Percentiles rank a stretch among this genome's conserved stretches.
phyloP scores from a whole-genome alignment of 2,797 vertebrate genomes.

The Esox masquinongy region DNA sequence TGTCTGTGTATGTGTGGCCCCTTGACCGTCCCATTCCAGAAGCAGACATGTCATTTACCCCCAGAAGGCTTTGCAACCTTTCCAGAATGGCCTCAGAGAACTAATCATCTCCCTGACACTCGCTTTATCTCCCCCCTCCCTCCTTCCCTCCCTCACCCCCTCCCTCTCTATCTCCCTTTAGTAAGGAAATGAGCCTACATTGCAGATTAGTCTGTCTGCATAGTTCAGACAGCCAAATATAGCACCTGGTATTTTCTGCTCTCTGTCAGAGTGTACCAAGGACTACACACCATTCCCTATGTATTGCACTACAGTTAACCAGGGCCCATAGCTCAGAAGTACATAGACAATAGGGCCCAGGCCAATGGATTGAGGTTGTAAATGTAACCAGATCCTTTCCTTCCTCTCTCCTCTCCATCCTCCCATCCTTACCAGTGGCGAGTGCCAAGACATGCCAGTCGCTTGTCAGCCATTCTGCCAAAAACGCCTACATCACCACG shows the following conservation, averaged over 20 bases:
- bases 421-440: slow-evolving; percentile 9
- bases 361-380: too few species aligned
- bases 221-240: too few species aligned
- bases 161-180: neutral
- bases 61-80: neutral
- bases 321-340: too few species aligned
- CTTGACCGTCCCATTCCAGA: neutral
- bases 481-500: slow-evolving; percentile 1
- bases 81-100: neutral
- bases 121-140: neutral
- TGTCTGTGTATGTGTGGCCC: neutral
- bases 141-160: neutral
- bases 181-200: too few species aligned
- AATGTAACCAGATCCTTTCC: neutral
- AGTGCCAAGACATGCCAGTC: slow-evolving; percentile 1
- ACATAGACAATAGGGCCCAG: too few species aligned
- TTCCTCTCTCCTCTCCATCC: neutral
- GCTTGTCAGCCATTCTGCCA: too few species aligned
- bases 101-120: neutral
- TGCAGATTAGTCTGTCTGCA: too few species aligned
- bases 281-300: too few species aligned
- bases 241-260: too few species aligned
- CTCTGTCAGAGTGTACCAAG: too few species aligned
- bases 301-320: too few species aligned
- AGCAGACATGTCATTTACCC: neutral